A percentile compares a stretch with the other conserved stretches of the same genome.
Conservation (phyloP, 2,797 vertebrate genomes). For the Falco cherrug region DNA sequence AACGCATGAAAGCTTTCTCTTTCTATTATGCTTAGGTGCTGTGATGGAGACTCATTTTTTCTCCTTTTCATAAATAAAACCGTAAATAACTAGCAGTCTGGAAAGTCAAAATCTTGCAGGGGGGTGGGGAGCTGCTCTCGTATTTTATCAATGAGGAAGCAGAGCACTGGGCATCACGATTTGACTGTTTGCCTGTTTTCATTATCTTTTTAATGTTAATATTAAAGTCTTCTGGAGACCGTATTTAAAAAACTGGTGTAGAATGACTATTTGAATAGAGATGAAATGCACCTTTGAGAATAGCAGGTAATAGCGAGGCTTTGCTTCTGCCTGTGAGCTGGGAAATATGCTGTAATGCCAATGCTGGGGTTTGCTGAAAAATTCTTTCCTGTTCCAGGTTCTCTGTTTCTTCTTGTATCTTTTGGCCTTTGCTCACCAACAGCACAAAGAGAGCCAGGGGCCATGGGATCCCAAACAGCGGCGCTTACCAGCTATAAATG, state of each 20-base stretch:
- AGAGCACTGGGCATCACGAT: slow-evolving; percentile 8
- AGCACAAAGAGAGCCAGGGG: neutral
- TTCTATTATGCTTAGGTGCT: slow-evolving; percentile 27
- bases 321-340: neutral
- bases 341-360: neutral
- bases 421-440: neutral
- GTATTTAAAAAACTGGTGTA: neutral
- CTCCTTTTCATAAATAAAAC: slow-evolving; percentile 53
- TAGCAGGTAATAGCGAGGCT: slow-evolving; percentile 3
- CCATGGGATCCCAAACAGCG: neutral
- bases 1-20: slow-evolving; percentile 32
- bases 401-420: neutral
- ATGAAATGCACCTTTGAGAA: slow-evolving; percentile 42
- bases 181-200: slow-evolving; percentile 57
- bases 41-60: slow-evolving; percentile 24
- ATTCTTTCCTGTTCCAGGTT: neutral
- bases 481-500: neutral
- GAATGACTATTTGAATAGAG: slow-evolving; percentile 29
- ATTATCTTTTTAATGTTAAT: slow-evolving; percentile 60
- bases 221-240: slow-evolving; percentile 42
- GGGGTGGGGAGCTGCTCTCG: neutral
- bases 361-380: neutral
- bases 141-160: slow-evolving; percentile 49
- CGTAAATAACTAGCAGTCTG: slow-evolving; percentile 34
- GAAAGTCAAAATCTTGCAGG: slow-evolving; percentile 6